Evolutionary conservation across 2,113 vertebrate genomes (phyloP).

Genomic region (Coregonus clupeaformis): DNA sequence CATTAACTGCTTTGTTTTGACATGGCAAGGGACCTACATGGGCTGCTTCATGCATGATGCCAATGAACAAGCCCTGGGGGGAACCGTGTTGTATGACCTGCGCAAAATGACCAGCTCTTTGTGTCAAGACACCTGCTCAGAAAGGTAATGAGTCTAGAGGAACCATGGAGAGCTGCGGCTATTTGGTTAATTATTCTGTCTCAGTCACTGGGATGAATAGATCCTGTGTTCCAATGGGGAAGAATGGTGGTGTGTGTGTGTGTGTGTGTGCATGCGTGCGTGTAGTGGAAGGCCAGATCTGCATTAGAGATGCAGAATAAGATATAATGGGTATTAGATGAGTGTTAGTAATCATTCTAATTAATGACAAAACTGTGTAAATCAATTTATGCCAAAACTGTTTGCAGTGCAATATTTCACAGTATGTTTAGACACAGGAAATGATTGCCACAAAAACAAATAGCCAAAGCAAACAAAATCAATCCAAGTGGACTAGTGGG

Average conservation of each 20-base stretch:
- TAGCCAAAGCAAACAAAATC: neutral
- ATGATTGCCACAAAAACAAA: too few species aligned
- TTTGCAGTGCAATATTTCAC: slow-evolving; percentile 4
- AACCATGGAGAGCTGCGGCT: slow-evolving; percentile 58
- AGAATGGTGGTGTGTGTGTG: too few species aligned
- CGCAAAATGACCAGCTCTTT: slow-evolving; percentile 93
- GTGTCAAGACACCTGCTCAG: slow-evolving; percentile 93
- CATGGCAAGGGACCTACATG: slow-evolving; percentile 79
- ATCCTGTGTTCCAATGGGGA: slow-evolving; percentile 62
- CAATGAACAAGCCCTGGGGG: slow-evolving; percentile 85
- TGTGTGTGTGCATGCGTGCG: too few species aligned
- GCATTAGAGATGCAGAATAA: slow-evolving; percentile 34
- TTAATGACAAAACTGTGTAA: slow-evolving; percentile 50
- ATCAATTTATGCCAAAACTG: slow-evolving; percentile 43
- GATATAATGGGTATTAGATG: slow-evolving; percentile 20
- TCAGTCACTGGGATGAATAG: slow-evolving; percentile 62
- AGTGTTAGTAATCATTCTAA: slow-evolving; percentile 39
- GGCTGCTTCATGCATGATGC: slow-evolving; percentile 88
- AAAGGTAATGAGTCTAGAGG: slow-evolving; percentile 80
- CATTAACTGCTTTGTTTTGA: slow-evolving; percentile 15
- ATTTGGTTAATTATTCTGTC: slow-evolving; percentile 59
- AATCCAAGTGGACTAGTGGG: neutral
- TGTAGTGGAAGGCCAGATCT: slow-evolving; percentile 54
- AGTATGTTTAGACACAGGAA: too few species aligned
- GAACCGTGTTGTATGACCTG: slow-evolving; percentile 91